Conservation (phyloP, 2,797 vertebrate species). For the Ficedula albicollis region DNA sequence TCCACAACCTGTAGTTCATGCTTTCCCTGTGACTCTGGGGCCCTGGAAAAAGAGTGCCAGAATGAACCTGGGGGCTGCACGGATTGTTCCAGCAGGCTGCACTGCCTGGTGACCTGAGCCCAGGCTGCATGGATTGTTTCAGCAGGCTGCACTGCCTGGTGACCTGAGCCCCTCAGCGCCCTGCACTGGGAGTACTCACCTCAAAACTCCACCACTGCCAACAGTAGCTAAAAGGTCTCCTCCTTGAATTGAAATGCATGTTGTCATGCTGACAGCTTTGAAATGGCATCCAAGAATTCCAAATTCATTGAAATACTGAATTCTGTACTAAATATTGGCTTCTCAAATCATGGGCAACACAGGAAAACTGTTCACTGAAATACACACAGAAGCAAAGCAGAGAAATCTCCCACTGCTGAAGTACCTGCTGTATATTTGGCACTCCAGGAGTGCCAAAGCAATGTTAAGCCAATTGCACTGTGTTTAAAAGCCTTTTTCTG, state of each 20-base stretch:
- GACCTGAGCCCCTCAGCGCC: not conserved
- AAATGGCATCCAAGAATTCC: not conserved
- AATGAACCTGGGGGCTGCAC: rapidly evolving
- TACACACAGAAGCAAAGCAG: not conserved
- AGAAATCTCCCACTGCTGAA: not conserved
- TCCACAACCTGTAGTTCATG: not conserved
- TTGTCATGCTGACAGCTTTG: not conserved
- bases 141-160: not conserved
- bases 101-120: not conserved
- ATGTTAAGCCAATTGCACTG: not conserved
- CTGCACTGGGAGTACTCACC: not conserved
- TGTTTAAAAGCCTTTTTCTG: not conserved
- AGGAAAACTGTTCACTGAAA: not conserved
- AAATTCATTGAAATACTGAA: not conserved
- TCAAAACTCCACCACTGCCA: not conserved
- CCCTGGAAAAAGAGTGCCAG: not conserved
- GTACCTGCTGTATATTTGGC: not conserved
- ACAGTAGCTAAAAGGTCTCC: not conserved
- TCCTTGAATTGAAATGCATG: not conserved
- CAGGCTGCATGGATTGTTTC: not conserved
- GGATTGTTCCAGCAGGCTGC: not conserved
- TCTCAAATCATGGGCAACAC: not conserved
- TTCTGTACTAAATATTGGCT: not conserved
- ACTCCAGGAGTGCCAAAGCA: not conserved
- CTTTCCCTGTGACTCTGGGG: not conserved